Base-by-base conservation (phyloP, 2,888 invertebrate genomes). In the Ephialtes manifestator region DNA sequence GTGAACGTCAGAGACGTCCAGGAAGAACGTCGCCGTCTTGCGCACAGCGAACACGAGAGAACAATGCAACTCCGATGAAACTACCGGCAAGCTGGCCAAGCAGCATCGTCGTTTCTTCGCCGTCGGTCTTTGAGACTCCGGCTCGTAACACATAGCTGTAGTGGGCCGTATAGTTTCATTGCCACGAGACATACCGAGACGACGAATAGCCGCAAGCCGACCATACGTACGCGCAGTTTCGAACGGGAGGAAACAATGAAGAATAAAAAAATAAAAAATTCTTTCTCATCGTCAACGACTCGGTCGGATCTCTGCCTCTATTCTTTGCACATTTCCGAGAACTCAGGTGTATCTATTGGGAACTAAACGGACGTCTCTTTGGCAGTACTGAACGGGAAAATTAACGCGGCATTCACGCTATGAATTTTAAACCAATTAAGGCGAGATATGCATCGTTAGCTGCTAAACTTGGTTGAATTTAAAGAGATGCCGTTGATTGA, bases 151-250 rank as follows among this genome's bases (percentile, higher is more conserved):
- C 60, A 35, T 63, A n/a, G 15, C 60, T 35, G n/a, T 63, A 18
- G 60, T 63, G 60, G 10, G 60, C 35, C 35, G 35, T 63, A 63
- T 35, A 35, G 60, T 35, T 63, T 63, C 35, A 63, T 63, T 63
- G 31, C 60, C 35, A 31, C 60, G 60, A 18, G 60, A 63, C 60
- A 63, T 35, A 35, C 60, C 60, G 60, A 63, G 60, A 35, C 35
- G 35, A 63, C 35, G 60, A 63, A 63, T 20, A 63, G 35, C 35
- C 60, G 35, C 60, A 35, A 18, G 60, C n/a, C 35, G 2, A 31
- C 60, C n/a, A 15, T n/a, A 31, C 60, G n/a, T 15, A 31, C 35
- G 35, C n/a, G 15, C 31, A 35, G 35, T 28, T 60, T 31, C 60
- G 7, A 63, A 63, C 35, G 13, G 31, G n/a, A 60, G 13, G 31